phyloP scores from a whole-genome alignment of 2,113 vertebrate species.

The Sylvicapra grimmia region DNA sequence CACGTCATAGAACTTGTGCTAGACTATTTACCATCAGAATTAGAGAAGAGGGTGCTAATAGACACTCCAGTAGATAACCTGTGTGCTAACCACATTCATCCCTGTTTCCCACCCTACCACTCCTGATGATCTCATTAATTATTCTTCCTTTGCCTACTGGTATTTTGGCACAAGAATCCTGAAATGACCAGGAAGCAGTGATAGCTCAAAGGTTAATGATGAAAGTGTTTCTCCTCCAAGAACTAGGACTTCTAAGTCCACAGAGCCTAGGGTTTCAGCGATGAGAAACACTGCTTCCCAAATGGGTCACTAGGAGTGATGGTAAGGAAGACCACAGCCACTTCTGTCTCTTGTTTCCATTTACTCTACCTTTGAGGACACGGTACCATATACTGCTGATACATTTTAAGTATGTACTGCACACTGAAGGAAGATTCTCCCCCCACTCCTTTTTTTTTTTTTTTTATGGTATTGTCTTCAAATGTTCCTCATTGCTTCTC shows the following conservation, averaged over 20 bases:
- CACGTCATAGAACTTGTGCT: background rate
- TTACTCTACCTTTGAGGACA: background rate
- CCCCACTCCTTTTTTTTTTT: rapidly evolving
- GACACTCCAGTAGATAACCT: background rate
- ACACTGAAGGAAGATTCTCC: background rate
- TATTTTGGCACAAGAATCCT: background rate
- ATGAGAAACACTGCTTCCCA: background rate
- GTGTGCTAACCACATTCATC: background rate
- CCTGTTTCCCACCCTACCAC: background rate
- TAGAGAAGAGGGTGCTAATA: background rate
- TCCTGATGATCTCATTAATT: background rate
- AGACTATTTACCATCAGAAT: background rate
- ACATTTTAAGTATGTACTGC: background rate
- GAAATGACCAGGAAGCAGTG: background rate
- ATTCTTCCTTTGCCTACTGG: background rate
- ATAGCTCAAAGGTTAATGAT: background rate
- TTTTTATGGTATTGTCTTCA: background rate
- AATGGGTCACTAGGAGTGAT: background rate
- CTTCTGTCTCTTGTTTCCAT: background rate
- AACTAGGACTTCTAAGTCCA: background rate
- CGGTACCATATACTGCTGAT: background rate
- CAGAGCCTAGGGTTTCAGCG: background rate
- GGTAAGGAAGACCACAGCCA: background rate
- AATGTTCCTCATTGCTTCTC: background rate
- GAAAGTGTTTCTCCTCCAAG: background rate